These are phyloP conservation scores for Tryphoninae sp. DNA, from an alignment of 2,888 invertebrate species.

Conservation along the genomic window DNA sequence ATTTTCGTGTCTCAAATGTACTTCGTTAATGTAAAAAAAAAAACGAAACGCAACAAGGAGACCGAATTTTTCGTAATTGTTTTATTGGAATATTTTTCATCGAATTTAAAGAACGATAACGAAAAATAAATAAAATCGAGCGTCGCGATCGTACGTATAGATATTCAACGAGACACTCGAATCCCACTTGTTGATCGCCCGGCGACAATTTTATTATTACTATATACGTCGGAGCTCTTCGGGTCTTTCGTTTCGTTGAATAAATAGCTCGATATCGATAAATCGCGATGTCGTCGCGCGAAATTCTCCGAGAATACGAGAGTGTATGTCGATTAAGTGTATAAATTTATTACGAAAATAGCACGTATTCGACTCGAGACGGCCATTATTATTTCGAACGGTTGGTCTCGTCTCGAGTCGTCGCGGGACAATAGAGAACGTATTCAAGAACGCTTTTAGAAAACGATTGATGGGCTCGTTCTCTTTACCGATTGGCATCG, in stretches of 20 bases:
- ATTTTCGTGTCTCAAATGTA: neutral
- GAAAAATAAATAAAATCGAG: neutral
- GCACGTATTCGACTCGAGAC: neutral
- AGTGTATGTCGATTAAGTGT: neutral
- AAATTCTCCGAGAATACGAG: neutral
- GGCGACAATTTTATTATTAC: neutral
- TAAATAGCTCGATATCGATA: neutral
- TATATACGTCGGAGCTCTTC: neutral
- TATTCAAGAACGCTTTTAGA: constrained; percentile 7
- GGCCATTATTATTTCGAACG: neutral
- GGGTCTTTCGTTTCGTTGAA: neutral
- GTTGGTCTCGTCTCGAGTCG: neutral
- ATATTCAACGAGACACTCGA: neutral
- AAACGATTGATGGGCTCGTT: constrained; percentile 27
- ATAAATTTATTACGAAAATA: neutral
- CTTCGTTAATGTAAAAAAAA: neutral
- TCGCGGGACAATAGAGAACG: neutral
- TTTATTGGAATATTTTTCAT: neutral
- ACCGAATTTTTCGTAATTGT: neutral
- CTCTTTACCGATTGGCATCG: constrained; percentile 49
- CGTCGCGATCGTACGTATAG: neutral
- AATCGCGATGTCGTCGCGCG: neutral
- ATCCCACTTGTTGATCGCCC: constrained; percentile 41
- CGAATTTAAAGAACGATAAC: neutral
- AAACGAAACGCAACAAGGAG: no score